phyloP scores from a whole-genome alignment of 1,140 invertebrate species.

The Saccostrea echinata region DNA sequence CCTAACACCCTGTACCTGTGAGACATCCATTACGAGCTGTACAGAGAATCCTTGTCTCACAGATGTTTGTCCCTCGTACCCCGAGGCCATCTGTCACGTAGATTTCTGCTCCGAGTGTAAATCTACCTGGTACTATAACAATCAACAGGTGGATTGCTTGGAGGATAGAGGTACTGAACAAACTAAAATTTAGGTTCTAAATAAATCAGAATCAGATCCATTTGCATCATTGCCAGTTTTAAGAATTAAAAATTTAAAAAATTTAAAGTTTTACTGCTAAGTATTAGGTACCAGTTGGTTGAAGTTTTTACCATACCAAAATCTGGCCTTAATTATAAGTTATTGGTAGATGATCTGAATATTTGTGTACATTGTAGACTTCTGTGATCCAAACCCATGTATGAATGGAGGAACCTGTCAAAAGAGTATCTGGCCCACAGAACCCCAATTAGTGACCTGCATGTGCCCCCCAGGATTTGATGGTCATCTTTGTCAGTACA shows the following conservation, averaged over 20 bases:
- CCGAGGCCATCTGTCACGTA: constrained; percentile 68
- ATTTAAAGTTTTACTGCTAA: too few species aligned
- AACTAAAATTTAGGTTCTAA: not conserved
- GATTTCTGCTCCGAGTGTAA: constrained; percentile 68
- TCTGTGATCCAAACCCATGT: constrained; percentile 73
- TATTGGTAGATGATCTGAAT: not conserved
- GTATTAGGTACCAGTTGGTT: too few species aligned
- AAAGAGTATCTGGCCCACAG: constrained; percentile 67
- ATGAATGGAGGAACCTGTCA: constrained; percentile 70
- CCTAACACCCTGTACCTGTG: constrained; percentile 68
- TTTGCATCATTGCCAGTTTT: too few species aligned
- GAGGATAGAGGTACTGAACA: constrained; percentile 62
- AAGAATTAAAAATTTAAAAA: too few species aligned
- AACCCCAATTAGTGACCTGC: constrained; percentile 69
- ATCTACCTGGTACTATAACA: constrained; percentile 67
- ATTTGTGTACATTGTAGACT: constrained; percentile 61
- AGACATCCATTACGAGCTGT: constrained; percentile 61
- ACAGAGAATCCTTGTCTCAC: constrained; percentile 66
- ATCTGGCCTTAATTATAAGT: too few species aligned
- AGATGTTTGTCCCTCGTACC: constrained; percentile 67
- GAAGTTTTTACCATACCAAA: too few species aligned
- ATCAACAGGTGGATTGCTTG: constrained; percentile 65
- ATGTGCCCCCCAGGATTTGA: constrained; percentile 71
- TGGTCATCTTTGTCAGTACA: constrained; percentile 68
- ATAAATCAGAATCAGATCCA: too few species aligned